phyloP scores from a whole-genome alignment of 2,797 vertebrate genomes.

The Propithecus deckenii region DNA sequence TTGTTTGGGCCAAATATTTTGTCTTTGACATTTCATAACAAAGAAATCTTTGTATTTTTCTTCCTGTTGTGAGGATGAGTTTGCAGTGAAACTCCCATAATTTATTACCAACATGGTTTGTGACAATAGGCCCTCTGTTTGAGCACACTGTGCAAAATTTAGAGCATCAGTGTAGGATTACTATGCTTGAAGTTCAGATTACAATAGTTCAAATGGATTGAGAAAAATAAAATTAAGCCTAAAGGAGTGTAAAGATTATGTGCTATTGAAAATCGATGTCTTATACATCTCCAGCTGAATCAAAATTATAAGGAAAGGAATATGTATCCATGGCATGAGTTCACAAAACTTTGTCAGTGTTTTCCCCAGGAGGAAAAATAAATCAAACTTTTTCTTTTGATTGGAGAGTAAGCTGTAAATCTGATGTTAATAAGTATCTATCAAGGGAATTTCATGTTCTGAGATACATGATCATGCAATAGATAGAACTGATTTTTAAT shows the following conservation, averaged over 20 bases:
- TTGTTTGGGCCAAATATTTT: neutral
- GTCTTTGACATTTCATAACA: neutral
- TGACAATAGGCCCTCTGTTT: neutral
- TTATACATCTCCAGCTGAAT: constrained; percentile 13
- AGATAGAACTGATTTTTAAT: constrained; percentile 56
- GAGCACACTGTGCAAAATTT: neutral
- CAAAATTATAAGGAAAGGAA: constrained; percentile 1
- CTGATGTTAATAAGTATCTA: constrained; percentile 53
- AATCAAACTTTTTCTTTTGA: constrained; percentile 51
- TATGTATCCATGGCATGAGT: constrained; percentile 10
- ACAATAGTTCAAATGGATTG: constrained; percentile 17
- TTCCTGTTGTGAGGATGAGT: neutral
- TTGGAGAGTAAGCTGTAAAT: constrained; percentile 48
- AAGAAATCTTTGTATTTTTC: neutral
- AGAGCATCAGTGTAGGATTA: neutral
- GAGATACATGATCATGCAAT: constrained; percentile 44
- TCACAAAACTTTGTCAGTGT: constrained; percentile 42
- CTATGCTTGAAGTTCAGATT: neutral
- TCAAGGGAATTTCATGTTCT: constrained; percentile 26
- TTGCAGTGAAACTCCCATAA: neutral
- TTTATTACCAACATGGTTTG: neutral
- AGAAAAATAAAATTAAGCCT: constrained; percentile 52
- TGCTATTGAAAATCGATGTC: constrained; percentile 36
- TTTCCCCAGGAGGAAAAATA: constrained; percentile 53
- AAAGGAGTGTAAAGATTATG: neutral